phyloP scores from a whole-genome alignment of 2,888 invertebrate species.

The Parochlus steinenii region DNA sequence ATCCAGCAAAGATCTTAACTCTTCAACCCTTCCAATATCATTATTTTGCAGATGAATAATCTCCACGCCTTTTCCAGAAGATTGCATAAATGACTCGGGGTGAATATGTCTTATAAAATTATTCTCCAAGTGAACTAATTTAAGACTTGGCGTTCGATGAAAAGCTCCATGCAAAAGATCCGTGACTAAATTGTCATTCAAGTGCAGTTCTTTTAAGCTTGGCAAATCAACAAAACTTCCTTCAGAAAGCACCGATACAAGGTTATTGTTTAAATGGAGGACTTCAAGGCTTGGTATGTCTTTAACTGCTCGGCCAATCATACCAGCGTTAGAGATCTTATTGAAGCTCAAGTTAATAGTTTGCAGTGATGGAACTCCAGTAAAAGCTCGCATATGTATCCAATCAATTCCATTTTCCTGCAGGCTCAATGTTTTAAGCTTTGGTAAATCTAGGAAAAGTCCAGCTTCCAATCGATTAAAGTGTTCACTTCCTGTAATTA shows the following conservation, averaged over 20 bases:
- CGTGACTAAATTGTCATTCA: constrained; percentile 56
- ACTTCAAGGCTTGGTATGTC: constrained; percentile 56
- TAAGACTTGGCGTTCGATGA: constrained; percentile 55
- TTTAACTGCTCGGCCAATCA: constrained; percentile 60
- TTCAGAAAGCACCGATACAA: constrained; percentile 52
- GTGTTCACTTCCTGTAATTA: constrained; percentile 50
- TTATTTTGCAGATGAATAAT: constrained; percentile 62
- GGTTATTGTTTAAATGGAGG: constrained; percentile 53
- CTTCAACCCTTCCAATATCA: constrained; percentile 56
- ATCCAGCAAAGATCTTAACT: constrained; percentile 56
- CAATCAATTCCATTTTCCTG: constrained; percentile 57
- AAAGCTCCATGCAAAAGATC: constrained; percentile 68
- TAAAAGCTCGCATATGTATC: constrained; percentile 62
- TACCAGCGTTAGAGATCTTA: constrained; percentile 57
- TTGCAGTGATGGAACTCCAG: constrained; percentile 49
- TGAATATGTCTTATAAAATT: constrained; percentile 62
- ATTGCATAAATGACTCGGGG: constrained; percentile 63
- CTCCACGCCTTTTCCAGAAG: constrained; percentile 56
- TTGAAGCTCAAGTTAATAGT: constrained; percentile 57
- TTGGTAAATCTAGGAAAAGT: constrained; percentile 49
- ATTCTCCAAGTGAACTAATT: constrained; percentile 56
- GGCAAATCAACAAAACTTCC: constrained; percentile 66
- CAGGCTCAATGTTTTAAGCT: constrained; percentile 54
- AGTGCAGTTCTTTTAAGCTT: constrained; percentile 44
- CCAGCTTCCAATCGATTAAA: constrained; percentile 55